phyloP scores from a whole-genome alignment of 1,140 invertebrate genomes.

The Propsilocerus akamusi region DNA sequence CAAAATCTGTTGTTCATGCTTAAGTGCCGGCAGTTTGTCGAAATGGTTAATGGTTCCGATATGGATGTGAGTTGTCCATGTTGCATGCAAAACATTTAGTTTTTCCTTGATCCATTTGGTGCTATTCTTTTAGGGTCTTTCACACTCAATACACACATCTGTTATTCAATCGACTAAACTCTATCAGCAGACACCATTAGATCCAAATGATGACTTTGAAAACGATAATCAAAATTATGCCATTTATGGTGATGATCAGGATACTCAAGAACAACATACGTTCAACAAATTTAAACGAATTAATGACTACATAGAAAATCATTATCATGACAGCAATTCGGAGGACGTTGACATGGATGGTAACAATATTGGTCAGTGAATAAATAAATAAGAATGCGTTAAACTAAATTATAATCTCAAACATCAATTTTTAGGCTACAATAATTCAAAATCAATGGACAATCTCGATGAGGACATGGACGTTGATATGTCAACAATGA shows the following conservation, averaged over 20 bases:
- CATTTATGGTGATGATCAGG: background rate
- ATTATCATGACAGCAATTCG: constrained; percentile 7
- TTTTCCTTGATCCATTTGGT: constrained; percentile 5
- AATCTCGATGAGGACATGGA: constrained; percentile 14
- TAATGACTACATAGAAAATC: constrained; percentile 1
- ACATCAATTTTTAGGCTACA: constrained; percentile 9
- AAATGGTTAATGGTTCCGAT: constrained; percentile 77
- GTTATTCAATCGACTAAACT: constrained; percentile 56
- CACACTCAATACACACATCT: constrained; percentile 44
- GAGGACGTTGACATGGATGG: constrained; percentile 29
- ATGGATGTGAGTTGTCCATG: constrained; percentile 33
- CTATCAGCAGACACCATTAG: constrained; percentile 29
- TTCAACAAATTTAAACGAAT: constrained; percentile 14
- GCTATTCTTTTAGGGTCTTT: background rate
- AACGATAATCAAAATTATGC: constrained; percentile 11
- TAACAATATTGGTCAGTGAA: constrained; percentile 13
- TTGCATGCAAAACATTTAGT: background rate
- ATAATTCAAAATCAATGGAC: background rate
- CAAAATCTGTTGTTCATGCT: constrained; percentile 83
- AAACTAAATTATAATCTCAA: constrained; percentile 6
- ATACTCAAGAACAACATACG: constrained; percentile 14
- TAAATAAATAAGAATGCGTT: constrained; percentile 11
- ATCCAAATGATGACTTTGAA: constrained; percentile 27
- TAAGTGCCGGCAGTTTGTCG: constrained; percentile 94
- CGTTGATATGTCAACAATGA: constrained; percentile 28